A percentile compares a stretch with the other conserved stretches of the same genome.
These are phyloP conservation scores for Agrotis puta DNA, from an alignment of 2,888 invertebrate species.

Conservation along the genomic window DNA sequence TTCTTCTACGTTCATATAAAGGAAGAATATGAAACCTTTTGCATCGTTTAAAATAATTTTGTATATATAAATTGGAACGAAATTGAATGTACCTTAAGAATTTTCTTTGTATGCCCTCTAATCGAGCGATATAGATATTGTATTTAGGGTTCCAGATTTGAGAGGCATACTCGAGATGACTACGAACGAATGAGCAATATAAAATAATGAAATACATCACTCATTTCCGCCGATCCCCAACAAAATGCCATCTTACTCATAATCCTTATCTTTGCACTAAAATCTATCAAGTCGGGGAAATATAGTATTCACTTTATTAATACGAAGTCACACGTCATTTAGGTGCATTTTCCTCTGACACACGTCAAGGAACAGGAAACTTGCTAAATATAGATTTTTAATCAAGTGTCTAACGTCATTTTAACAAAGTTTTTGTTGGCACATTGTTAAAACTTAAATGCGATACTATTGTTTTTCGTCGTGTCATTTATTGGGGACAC, in stretches of 20 bases:
- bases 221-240: slow-evolving; percentile 18
- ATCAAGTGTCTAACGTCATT: slow-evolving; percentile 1
- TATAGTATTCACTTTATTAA: background rate
- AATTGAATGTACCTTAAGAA: too few species aligned
- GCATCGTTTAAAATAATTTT: too few species aligned
- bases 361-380: slow-evolving; percentile 25
- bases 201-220: slow-evolving; percentile 22
- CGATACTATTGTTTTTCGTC: slow-evolving; percentile 11
- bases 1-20: too few species aligned
- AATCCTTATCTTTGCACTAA: slow-evolving; percentile 32
- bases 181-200: too few species aligned
- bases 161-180: too few species aligned
- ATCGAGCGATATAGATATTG: too few species aligned
- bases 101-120: too few species aligned
- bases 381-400: slow-evolving; percentile 12
- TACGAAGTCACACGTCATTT: slow-evolving; percentile 9
- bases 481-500: background rate
- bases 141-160: too few species aligned
- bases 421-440: slow-evolving; percentile 3
- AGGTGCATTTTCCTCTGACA: slow-evolving; percentile 18
- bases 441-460: slow-evolving; percentile 16
- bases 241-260: slow-evolving; percentile 35
- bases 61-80: too few species aligned
- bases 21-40: too few species aligned
- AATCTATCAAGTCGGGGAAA: slow-evolving; percentile 37